Base-by-base conservation (phyloP, 2,888 invertebrate species). In the Keiferia lycopersicella region DNA sequence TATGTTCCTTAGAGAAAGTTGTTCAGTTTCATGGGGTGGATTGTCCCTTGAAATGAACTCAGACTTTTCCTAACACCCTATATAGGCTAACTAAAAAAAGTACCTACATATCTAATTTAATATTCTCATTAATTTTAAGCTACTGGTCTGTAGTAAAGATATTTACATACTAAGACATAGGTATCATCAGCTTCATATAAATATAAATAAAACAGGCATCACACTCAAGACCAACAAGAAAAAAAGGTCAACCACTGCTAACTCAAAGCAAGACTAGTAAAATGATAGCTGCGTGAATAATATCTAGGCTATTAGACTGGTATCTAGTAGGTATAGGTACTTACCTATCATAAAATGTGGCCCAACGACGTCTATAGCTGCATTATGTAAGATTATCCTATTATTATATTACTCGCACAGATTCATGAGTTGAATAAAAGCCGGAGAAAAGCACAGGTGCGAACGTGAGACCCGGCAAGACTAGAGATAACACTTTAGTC, bases 291-390 rank as follows among this genome's bases (percentile, higher is more conserved):
- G 59, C 58, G 18, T 38, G 41, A 60, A 60, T 60, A 45, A 22
- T 60, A 60, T 20, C 41, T 60, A 20, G 20, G 41, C 58, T 39
- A 22, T 56, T 22, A 45, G 22, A 50, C 18, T 48, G 34, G 12
- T 61, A 61, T 50, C 50, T 11, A 60, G 45, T 60, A 64, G n/a
- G 12, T 38, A 11, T 65, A 65, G 18, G 67, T 71, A 84, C 85
- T 81, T 73, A 85, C 85, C 80, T 81, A 80, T 73, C 80, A 80
- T 79, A 80, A 73, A 83, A 77, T 72, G 74, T 69, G 67, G 73
- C 66, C 65, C 68, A 69, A 57, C 65, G 63, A 61, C 66, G 61
- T 61, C 67, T 68, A 69, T 67, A 65, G 66, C 69, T 67, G 67
- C 73, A 73, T 71, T 71, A 72, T 68, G 64, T 73, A 71, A 71